Evolutionary conservation across 2,113 vertebrate species (phyloP).

Genomic region (Tragelaphus imberbis): DNA sequence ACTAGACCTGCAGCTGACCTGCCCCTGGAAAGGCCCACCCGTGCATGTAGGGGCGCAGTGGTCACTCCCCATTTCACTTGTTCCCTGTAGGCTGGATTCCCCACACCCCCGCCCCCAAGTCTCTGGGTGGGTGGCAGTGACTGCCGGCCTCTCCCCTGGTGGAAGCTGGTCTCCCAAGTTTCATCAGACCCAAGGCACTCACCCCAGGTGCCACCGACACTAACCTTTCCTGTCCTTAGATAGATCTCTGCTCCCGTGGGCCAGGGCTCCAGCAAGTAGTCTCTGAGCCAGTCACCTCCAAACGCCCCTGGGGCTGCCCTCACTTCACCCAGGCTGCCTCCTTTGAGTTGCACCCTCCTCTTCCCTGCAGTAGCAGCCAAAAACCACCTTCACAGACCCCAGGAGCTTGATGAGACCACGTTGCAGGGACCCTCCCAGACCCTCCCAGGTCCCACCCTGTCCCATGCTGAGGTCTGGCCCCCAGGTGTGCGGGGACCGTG

Average conservation of each 20-base stretch:
- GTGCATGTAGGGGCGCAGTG: too few relatives aligned
- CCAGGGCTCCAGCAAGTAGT: not conserved
- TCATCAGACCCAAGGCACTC: not conserved
- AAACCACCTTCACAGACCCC: not conserved
- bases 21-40: not conserved
- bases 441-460: not conserved
- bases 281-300: slow-evolving; percentile 50
- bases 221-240: not conserved
- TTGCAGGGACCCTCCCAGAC: not conserved
- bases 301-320: slow-evolving; percentile 26
- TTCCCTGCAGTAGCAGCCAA: not conserved
- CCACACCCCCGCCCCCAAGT: not conserved
- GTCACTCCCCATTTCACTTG: not conserved
- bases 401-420: not conserved
- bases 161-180: not conserved
- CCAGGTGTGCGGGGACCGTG: accelerated
- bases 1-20: not conserved
- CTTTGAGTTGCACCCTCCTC: not conserved
- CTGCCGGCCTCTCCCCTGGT: not conserved
- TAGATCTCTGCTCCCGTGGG: not conserved
- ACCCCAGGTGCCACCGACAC: not conserved
- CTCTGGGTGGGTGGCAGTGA: not conserved
- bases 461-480: not conserved
- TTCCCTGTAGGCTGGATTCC: not conserved
- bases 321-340: not conserved